Evolutionary conservation across 2,797 vertebrate species (phyloP).

Genomic region (Crocidura indochinensis): DNA sequence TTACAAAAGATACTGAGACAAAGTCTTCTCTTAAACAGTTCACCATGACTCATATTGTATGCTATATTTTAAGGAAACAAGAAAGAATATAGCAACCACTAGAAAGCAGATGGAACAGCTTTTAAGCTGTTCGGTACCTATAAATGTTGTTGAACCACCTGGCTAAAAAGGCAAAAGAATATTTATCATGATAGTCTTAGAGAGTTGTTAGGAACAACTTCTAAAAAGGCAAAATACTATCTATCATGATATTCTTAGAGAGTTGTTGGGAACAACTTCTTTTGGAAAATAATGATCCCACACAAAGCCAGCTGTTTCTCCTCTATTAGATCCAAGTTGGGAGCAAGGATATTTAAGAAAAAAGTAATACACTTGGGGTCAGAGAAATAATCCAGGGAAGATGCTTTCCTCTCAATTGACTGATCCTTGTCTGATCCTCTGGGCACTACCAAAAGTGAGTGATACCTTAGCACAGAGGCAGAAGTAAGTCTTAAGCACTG

Average conservation of each 20-base stretch:
- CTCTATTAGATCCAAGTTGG: neutral
- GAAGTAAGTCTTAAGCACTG: no score
- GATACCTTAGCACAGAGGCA: no score
- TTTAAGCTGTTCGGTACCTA: slow-evolving; percentile 82
- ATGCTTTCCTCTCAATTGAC: no score
- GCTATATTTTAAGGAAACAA: slow-evolving; percentile 85
- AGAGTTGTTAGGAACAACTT: no score
- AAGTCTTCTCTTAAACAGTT: slow-evolving; percentile 84
- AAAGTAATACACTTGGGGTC: no score
- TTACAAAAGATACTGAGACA: slow-evolving; percentile 84
- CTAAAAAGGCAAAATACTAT: slow-evolving; percentile 33
- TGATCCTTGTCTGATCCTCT: no score
- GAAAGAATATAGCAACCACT: slow-evolving; percentile 83
- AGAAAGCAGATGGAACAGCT: slow-evolving; percentile 83
- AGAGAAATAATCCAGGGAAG: no score
- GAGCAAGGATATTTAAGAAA: neutral
- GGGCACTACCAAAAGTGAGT: neutral
- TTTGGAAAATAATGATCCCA: slow-evolving; percentile 37
- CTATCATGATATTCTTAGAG: neutral
- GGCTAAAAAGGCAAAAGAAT: slow-evolving; percentile 49
- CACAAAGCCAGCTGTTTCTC: neutral
- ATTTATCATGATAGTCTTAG: neutral
- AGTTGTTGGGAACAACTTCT: neutral
- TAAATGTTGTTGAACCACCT: slow-evolving; percentile 72
- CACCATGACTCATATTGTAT: slow-evolving; percentile 85